These are phyloP conservation scores for Eunapius fragilis DNA, from an alignment of 37 sponge, comb jelly and placozoan genomes.

Conservation along the genomic window DNA sequence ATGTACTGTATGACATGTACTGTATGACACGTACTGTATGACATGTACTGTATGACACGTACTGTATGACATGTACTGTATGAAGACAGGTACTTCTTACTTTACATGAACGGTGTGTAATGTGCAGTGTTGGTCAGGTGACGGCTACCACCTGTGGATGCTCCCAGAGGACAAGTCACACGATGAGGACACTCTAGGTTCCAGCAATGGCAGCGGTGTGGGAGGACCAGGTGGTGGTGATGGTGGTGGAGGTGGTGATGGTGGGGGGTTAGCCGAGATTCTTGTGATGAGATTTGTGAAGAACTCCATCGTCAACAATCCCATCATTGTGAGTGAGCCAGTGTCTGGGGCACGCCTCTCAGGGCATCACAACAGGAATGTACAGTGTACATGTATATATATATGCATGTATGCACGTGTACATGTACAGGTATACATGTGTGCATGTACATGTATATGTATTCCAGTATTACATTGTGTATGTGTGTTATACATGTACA, in stretches of 20 bases:
- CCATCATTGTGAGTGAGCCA: conserved; percentile 55
- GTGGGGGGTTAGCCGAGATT: conserved; percentile 27
- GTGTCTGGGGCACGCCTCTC: too few relatives aligned
- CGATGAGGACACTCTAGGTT: neutral
- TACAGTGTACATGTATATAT: neutral
- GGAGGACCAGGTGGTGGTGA: neutral
- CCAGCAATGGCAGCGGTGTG: neutral
- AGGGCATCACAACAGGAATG: neutral
- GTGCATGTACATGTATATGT: neutral
- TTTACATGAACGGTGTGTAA: neutral
- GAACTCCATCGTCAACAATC: conserved; percentile 76
- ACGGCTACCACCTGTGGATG: conserved; percentile 78
- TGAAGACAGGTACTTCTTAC: neutral
- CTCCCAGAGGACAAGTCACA: conserved; percentile 8
- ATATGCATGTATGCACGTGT: neutral
- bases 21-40: neutral
- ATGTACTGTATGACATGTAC: conserved; percentile 12
- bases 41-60: too few relatives aligned
- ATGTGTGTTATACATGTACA: neutral
- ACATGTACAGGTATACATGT: neutral
- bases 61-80: neutral
- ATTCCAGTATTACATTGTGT: neutral
- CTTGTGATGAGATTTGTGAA: conserved; percentile 72
- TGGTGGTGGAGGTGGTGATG: neutral
- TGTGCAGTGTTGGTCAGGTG: conserved; percentile 73